These are phyloP conservation scores for Simalia tracyae DNA, from an alignment of 2,797 vertebrate genomes.

Conservation along the genomic window DNA sequence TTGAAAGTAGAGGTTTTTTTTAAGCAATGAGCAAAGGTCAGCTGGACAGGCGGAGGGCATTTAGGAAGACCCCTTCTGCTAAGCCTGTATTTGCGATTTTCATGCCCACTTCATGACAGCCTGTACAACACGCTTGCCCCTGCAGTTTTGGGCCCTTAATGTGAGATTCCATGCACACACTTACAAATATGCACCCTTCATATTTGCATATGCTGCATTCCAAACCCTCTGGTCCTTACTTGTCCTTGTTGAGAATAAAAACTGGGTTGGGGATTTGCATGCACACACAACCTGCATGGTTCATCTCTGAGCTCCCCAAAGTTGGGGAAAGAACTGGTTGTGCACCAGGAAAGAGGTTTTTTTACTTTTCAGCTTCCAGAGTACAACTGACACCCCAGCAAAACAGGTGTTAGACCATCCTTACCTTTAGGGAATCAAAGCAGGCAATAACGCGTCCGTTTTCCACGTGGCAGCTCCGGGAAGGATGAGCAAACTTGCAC, in stretches of 20 bases:
- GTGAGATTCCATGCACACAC: not conserved
- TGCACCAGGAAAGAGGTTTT: not conserved
- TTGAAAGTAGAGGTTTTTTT: not conserved
- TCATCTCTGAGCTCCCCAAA: not conserved
- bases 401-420: slow-evolving; percentile 50
- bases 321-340: not conserved
- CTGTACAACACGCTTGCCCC: not conserved
- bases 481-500: slow-evolving; percentile 98
- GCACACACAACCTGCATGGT: not conserved
- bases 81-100: not conserved
- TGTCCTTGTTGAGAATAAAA: not conserved
- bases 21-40: not conserved
- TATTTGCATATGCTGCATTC: not conserved
- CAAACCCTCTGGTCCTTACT: not conserved
- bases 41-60: not conserved
- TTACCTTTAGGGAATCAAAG: slow-evolving; percentile 99
- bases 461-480: slow-evolving; percentile 97
- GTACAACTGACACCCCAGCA: slow-evolving; percentile 27
- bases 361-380: slow-evolving; percentile 9
- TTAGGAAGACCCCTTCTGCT: not conserved
- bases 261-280: not conserved
- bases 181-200: not conserved
- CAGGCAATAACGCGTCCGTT: slow-evolving; percentile 98
- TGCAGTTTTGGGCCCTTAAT: not conserved
- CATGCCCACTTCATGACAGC: not conserved